phyloP scores from a whole-genome alignment of 2,888 invertebrate genomes.

The Clistopyga incitator region DNA sequence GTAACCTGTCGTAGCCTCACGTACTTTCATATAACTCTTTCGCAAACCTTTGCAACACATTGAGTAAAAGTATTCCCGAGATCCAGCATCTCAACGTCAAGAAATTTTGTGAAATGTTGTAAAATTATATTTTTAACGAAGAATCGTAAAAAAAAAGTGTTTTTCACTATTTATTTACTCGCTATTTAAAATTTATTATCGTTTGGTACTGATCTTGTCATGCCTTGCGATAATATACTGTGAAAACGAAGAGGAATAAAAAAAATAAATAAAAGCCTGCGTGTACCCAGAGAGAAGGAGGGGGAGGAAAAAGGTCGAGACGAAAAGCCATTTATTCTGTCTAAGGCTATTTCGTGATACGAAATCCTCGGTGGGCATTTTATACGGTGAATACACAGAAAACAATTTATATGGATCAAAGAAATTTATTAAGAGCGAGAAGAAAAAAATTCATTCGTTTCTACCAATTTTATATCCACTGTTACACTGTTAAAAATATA shows the following conservation, averaged over 20 bases:
- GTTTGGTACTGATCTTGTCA: not conserved
- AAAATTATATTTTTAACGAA: not conserved
- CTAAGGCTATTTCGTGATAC: slow-evolving; percentile 23
- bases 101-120: not conserved
- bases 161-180: not conserved
- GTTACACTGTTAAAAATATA: no score
- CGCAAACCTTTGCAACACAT: not conserved
- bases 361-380: not conserved
- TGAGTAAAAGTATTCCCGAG: not conserved
- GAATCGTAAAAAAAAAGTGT: not conserved
- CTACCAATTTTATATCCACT: no score
- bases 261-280: not conserved
- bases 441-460: no score
- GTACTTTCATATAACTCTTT: slow-evolving; percentile 16
- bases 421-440: no score
- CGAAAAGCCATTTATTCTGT: slow-evolving; percentile 18
- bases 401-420: no score
- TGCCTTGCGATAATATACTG: not conserved
- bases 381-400: not conserved
- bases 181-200: not conserved
- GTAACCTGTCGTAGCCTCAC: not conserved
- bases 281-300: not conserved
- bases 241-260: not conserved
- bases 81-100: not conserved
- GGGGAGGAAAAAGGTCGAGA: not conserved